A percentile compares a stretch with the other conserved stretches of the same genome.
phyloP scores from a whole-genome alignment of 2,113 vertebrate species.

The Rhabdornis inornatus region DNA sequence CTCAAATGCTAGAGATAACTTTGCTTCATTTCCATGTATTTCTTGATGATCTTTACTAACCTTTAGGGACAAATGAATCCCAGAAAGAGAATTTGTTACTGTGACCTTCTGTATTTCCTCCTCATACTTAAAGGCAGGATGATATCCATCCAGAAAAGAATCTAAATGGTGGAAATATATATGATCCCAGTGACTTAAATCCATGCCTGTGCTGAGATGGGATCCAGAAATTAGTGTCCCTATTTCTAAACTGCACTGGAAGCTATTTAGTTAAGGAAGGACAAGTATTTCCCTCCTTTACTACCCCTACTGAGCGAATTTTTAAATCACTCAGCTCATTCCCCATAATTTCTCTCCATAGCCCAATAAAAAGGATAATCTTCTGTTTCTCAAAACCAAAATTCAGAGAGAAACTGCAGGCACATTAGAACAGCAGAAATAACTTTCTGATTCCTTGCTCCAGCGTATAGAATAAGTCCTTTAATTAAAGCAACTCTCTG shows the following conservation, averaged over 20 bases:
- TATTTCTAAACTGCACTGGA: neutral
- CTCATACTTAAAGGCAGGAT: neutral
- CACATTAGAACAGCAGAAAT: neutral
- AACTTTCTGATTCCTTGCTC: neutral
- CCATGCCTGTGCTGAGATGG: neutral
- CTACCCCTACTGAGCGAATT: neutral
- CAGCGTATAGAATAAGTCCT: neutral
- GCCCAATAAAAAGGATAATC: conserved; percentile 14
- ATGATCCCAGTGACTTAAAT: neutral
- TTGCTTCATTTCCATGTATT: neutral
- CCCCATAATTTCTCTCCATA: conserved; percentile 24
- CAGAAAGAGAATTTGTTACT: neutral
- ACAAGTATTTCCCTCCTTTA: neutral
- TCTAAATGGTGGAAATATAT: neutral
- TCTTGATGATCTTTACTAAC: conserved; percentile 23
- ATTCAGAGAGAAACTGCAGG: neutral
- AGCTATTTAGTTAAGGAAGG: neutral
- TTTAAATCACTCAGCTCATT: conserved; percentile 12
- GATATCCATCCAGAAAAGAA: neutral
- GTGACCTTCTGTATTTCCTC: neutral
- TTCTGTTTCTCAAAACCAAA: neutral
- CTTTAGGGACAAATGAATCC: conserved; percentile 1
- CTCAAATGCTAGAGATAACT: neutral
- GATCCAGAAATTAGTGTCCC: neutral
- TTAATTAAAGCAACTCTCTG: conserved; percentile 32